phyloP scores from a whole-genome alignment of 2,113 vertebrate species.

The Mungos mungo region DNA sequence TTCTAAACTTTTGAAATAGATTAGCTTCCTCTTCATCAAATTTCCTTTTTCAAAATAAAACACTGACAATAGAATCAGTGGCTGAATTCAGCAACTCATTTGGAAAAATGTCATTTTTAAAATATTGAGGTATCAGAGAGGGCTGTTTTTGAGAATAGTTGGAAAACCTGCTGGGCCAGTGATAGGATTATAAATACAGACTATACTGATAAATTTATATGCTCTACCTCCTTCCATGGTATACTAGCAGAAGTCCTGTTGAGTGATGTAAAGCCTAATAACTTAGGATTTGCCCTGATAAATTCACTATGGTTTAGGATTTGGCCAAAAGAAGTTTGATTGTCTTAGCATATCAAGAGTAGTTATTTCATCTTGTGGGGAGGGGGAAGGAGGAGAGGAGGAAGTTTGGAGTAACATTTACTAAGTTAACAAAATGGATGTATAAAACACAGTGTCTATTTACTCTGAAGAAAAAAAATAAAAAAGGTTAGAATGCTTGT shows the following conservation, averaged over 20 bases:
- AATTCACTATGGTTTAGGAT: not conserved
- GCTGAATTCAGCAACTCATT: not conserved
- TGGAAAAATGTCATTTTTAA: not conserved
- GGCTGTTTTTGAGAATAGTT: not conserved
- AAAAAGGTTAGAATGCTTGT: not conserved
- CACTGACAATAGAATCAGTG: not conserved
- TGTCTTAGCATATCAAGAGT: not conserved
- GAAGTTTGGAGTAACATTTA: not conserved
- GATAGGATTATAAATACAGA: not conserved
- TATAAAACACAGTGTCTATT: not conserved
- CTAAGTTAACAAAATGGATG: not conserved
- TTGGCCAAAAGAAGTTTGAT: not conserved
- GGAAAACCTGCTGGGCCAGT: not conserved
- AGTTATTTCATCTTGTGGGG: not conserved
- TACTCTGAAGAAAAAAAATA: not conserved
- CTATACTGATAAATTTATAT: not conserved
- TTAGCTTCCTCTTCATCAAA: not conserved
- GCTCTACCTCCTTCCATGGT: not conserved
- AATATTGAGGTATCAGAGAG: not conserved
- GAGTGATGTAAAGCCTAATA: not conserved
- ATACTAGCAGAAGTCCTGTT: not conserved
- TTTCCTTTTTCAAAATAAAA: not conserved
- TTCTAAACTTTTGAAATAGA: not conserved
- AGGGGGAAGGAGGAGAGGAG: accelerated
- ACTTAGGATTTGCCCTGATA: not conserved